phyloP scores from a whole-genome alignment of 2,888 invertebrate species.

The Drosophila percnosoma region DNA sequence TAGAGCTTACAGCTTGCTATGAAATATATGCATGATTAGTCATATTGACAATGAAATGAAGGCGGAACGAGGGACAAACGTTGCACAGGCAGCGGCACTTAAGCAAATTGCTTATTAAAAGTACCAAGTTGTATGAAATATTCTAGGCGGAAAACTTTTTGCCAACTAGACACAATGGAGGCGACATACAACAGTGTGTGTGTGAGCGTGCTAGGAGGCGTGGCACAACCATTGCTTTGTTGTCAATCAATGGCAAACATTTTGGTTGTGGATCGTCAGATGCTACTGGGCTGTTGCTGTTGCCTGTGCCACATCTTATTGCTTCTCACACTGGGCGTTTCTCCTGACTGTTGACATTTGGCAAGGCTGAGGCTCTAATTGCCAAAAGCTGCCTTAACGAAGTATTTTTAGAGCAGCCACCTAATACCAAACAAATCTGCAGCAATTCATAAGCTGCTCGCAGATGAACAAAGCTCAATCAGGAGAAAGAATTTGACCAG shows the following conservation, averaged over 20 bases:
- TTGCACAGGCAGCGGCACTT: constrained; percentile 60
- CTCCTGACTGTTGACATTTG: constrained; percentile 52
- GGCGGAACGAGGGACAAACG: background rate
- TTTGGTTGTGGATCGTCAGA: constrained; percentile 23
- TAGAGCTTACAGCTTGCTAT: constrained; percentile 28
- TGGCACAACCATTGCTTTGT: constrained; percentile 58
- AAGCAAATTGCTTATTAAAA: constrained; percentile 80
- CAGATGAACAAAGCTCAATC: constrained; percentile 1
- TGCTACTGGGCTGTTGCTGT: constrained; percentile 16
- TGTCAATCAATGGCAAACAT: constrained; percentile 61
- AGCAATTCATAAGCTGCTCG: constrained; percentile 18
- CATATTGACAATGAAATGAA: constrained; percentile 68
- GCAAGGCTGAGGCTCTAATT: constrained; percentile 48
- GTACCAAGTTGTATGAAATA: constrained; percentile 48
- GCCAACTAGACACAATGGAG: constrained; percentile 30
- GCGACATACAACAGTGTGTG: constrained; percentile 2
- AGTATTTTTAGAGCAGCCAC: constrained; percentile 35
- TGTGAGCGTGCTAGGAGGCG: constrained; percentile 15
- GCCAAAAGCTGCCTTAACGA: constrained; percentile 54
- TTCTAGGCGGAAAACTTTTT: constrained; percentile 53
- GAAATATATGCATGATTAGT: constrained; percentile 79
- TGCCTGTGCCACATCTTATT: constrained; percentile 46
- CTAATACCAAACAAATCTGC: constrained; percentile 16
- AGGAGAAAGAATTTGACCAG: background rate
- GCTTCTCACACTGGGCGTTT: constrained; percentile 49